These are phyloP conservation scores for Gallinago jamesoni DNA, from an alignment of 2,113 vertebrate genomes.

Conservation along the genomic window DNA sequence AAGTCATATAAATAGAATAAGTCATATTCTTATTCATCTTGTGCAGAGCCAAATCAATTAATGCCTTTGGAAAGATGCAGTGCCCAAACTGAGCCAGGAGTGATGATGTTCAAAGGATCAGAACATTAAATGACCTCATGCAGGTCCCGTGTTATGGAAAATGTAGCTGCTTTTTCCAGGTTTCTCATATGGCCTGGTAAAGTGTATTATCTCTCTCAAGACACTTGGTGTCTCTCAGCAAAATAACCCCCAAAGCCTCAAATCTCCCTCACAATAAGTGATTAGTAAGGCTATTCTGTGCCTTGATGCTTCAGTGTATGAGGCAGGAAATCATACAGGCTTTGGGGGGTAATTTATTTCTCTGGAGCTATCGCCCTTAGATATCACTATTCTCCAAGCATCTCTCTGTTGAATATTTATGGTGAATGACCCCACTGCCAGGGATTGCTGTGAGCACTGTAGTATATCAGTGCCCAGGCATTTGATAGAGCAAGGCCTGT, in stretches of 20 bases:
- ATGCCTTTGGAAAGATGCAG: constrained; percentile 42
- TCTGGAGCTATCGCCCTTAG: not conserved
- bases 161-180: not conserved
- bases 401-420: constrained; percentile 1
- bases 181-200: not conserved
- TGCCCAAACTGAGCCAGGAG: constrained; percentile 31
- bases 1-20: too few relatives aligned
- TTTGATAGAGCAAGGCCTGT: constrained; percentile 1
- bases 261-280: not conserved
- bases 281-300: not conserved
- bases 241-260: not conserved
- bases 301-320: not conserved
- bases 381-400: not conserved
- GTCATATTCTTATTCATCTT: constrained; percentile 10
- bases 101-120: constrained; percentile 13
- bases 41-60: constrained; percentile 40
- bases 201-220: not conserved
- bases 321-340: not conserved
- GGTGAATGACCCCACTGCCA: not conserved
- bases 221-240: not conserved
- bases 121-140: constrained; percentile 44
- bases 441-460: not conserved
- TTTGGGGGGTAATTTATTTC: constrained; percentile 9
- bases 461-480: not conserved
- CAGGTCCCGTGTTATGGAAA: constrained; percentile 12